A percentile compares a stretch with the other conserved stretches of the same genome.
Conservation (phyloP, 2,888 invertebrate species). For the Tupiocoris notatus region DNA sequence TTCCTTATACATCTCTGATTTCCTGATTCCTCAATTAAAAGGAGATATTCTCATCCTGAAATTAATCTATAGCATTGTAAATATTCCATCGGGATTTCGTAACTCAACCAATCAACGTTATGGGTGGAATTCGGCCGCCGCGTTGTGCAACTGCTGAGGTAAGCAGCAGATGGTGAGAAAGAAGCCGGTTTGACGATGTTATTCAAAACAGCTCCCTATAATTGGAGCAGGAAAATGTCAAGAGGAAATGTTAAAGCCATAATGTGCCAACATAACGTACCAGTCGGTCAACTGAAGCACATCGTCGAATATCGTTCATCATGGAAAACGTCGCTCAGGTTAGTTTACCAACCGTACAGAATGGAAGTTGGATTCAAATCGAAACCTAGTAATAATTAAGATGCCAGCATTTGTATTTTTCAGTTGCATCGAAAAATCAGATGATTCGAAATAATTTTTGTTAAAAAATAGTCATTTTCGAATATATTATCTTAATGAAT, state of each 20-base stretch:
- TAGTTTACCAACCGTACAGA: background rate
- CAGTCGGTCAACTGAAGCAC: background rate
- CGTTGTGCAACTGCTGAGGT: background rate
- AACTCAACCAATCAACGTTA: background rate
- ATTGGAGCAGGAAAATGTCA: background rate
- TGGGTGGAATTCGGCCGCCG: background rate
- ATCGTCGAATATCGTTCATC: background rate
- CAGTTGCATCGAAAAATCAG: too few relatives aligned
- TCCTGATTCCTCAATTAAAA: background rate
- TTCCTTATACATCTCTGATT: too few relatives aligned
- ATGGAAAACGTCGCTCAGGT: background rate
- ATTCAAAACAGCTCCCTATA: background rate
- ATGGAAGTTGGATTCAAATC: too few relatives aligned
- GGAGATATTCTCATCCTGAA: too few relatives aligned
- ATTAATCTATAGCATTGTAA: too few relatives aligned
- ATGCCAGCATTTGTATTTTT: too few relatives aligned
- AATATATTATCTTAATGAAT: too few relatives aligned
- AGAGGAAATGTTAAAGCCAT: too few relatives aligned
- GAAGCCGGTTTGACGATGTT: background rate
- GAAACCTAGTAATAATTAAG: too few relatives aligned
- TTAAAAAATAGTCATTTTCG: too few relatives aligned
- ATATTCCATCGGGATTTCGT: too few relatives aligned
- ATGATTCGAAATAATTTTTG: too few relatives aligned
- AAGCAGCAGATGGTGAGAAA: background rate
- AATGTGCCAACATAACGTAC: background rate